Evolutionary conservation across 2,888 invertebrate genomes (phyloP).

Genomic region (Dolomedes plantarius): DNA sequence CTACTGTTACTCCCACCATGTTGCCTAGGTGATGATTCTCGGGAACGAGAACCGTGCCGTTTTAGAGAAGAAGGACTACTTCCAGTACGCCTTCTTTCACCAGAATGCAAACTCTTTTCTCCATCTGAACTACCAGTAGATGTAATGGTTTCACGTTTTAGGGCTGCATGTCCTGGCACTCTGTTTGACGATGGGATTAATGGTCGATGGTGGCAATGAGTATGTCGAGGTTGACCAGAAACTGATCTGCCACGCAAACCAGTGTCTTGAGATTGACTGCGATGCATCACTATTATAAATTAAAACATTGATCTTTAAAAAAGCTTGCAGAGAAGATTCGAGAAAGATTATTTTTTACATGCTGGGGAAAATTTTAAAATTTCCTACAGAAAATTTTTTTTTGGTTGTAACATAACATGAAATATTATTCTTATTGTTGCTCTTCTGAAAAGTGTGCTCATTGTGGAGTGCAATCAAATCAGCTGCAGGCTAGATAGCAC

Average conservation of each 20-base stretch:
- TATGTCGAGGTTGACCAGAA: conserved; percentile 20
- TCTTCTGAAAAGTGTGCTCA: too few relatives aligned
- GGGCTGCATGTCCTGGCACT: conserved; percentile 73
- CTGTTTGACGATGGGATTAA: conserved; percentile 62
- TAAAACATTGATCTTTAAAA: too few relatives aligned
- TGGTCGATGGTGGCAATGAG: conserved; percentile 65
- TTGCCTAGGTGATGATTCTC: conserved; percentile 72
- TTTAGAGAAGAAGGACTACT: conserved; percentile 70
- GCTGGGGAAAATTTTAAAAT: too few relatives aligned
- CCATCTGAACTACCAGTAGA: neutral
- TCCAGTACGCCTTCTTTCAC: conserved; percentile 64
- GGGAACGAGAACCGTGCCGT: conserved; percentile 54
- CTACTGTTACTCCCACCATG: conserved; percentile 36
- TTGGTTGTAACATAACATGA: too few relatives aligned
- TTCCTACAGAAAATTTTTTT: too few relatives aligned
- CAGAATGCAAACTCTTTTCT: conserved; percentile 19
- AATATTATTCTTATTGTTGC: too few relatives aligned
- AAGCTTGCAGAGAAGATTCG: too few relatives aligned
- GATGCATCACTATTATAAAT: conserved; percentile 58
- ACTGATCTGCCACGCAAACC: conserved; percentile 62
- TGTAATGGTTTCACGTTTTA: conserved; percentile 58
- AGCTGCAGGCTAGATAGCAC: too few relatives aligned
- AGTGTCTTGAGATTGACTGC: conserved; percentile 72
- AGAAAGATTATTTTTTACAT: too few relatives aligned
- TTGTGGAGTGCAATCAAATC: too few relatives aligned